phyloP scores from a whole-genome alignment of 2,888 invertebrate species.

The Sceliomorpha sp. region DNA sequence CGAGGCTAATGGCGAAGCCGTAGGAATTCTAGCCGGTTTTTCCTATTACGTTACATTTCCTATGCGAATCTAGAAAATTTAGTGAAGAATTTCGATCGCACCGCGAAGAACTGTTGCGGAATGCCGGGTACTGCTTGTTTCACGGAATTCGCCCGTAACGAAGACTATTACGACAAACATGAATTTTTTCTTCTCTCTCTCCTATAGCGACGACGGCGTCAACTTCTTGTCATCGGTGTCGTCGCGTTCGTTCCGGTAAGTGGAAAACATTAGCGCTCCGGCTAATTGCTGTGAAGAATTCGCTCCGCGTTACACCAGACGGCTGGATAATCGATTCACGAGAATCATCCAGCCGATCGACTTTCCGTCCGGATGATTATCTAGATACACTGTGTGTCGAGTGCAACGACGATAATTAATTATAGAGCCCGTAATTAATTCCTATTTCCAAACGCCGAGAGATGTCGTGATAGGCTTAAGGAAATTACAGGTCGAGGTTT shows the following conservation, averaged over 20 bases:
- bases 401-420: too few relatives aligned
- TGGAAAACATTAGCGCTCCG: slow-evolving; percentile 70
- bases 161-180: slow-evolving; percentile 63
- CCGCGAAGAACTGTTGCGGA: slow-evolving; percentile 12
- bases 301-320: slow-evolving; percentile 60
- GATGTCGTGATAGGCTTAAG: too few relatives aligned
- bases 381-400: too few relatives aligned
- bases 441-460: too few relatives aligned
- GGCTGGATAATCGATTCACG: slow-evolving; percentile 68
- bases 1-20: background rate
- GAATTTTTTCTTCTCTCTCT: slow-evolving; percentile 64
- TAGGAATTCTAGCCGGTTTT: slow-evolving; percentile 21
- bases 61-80: slow-evolving; percentile 40
- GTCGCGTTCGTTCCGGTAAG: slow-evolving; percentile 58
- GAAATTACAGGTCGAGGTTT: too few relatives aligned
- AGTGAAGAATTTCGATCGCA: slow-evolving; percentile 38
- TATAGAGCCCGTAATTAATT: too few relatives aligned
- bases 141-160: slow-evolving; percentile 51
- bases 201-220: slow-evolving; percentile 54
- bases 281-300: slow-evolving; percentile 73
- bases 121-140: slow-evolving; percentile 28
- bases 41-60: slow-evolving; percentile 17
- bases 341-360: slow-evolving; percentile 59
- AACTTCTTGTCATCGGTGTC: slow-evolving; percentile 59
- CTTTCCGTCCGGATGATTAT: too few relatives aligned